phyloP scores from a whole-genome alignment of 2,888 invertebrate genomes.

The Parasteatoda lunata region DNA sequence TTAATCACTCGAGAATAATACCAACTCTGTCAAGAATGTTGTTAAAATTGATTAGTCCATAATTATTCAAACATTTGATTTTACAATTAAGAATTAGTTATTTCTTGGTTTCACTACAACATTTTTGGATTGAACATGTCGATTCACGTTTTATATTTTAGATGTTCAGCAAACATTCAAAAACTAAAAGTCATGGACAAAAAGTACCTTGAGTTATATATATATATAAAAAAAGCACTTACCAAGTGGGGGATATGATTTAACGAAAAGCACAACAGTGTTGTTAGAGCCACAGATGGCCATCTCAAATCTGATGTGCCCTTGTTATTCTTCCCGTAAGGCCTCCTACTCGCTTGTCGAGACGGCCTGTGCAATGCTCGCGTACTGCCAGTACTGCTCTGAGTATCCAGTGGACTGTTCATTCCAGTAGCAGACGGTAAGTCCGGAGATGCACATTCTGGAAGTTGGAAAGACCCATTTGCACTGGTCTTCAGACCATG shows the following conservation, averaged over 20 bases:
- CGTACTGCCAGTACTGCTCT: conserved; percentile 60
- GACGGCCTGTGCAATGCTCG: conserved; percentile 63
- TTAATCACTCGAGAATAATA: too few species aligned
- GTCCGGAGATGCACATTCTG: conserved; percentile 70
- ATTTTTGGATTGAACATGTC: too few species aligned
- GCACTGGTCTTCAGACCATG: conserved; percentile 28
- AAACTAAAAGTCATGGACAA: too few species aligned
- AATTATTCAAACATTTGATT: too few species aligned
- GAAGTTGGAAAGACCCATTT: conserved; percentile 34
- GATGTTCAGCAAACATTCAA: too few species aligned
- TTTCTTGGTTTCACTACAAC: too few species aligned
- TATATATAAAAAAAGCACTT: conserved; percentile 73
- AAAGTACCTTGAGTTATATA: too few species aligned
- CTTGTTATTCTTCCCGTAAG: conserved; percentile 68
- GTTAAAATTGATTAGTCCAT: too few species aligned
- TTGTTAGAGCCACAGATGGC: conserved; percentile 76
- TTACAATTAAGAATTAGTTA: too few species aligned
- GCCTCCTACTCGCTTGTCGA: conserved; percentile 54
- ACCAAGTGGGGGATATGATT: conserved; percentile 80
- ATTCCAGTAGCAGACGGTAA: conserved; percentile 71
- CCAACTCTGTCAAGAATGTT: too few species aligned
- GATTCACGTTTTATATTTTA: too few species aligned
- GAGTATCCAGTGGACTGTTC: conserved; percentile 70
- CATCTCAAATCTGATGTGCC: conserved; percentile 72
- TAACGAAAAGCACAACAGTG: conserved; percentile 78